Evolutionary conservation across 2,888 invertebrate genomes (phyloP), one percentile per base, ranked within the genome.

Genomic region (Ornithoptera alexandrae): DNA sequence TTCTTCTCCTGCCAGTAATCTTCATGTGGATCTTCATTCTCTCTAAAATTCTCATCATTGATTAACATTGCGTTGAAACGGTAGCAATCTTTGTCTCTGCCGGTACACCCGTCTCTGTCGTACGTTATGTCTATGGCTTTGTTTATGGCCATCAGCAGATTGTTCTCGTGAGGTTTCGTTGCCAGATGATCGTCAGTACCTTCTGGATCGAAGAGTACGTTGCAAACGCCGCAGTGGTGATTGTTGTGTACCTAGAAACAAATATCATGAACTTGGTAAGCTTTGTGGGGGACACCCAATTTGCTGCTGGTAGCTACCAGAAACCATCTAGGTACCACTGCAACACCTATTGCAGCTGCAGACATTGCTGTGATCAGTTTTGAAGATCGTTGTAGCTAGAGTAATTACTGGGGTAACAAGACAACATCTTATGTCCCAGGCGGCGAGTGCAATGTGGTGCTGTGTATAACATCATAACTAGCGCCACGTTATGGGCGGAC

Each of bases 221-320:
- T 84, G 69, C 80, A 85, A 0, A 84, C 79, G 0, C 73, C 83
- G 59, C 84, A 84, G 61, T 85, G 84, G 15, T 79, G 77, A 8
- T 61, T 68, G 6, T 73, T 58, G 0, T 74, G 63, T 42, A 81
- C 78, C 84, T 86, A 4, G 10, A 20, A 53, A 12, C 12, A 57
- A 22, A 57, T 22, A 53, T 42, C 42, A 42, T 12, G 12, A 42
- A 42, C 42, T 42, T 42, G 12, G 42, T 24, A 24, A 24, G 24
- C 24, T 1, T 2, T 24, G 39, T 39, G 10, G 1, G 39, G 39
- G 8, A 39, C 7, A 39, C 10, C 10, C 8, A 39, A 10, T 10
- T 5, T 39, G 4, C 10, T 39, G 39, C 10, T 39, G 7, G 39
- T 10, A 39, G n/a, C n/a, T n/a, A n/a, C n/a, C n/a, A n/a, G n/a